phyloP scores from a whole-genome alignment of 1,140 invertebrate genomes.

The Euborellia annulipes region DNA sequence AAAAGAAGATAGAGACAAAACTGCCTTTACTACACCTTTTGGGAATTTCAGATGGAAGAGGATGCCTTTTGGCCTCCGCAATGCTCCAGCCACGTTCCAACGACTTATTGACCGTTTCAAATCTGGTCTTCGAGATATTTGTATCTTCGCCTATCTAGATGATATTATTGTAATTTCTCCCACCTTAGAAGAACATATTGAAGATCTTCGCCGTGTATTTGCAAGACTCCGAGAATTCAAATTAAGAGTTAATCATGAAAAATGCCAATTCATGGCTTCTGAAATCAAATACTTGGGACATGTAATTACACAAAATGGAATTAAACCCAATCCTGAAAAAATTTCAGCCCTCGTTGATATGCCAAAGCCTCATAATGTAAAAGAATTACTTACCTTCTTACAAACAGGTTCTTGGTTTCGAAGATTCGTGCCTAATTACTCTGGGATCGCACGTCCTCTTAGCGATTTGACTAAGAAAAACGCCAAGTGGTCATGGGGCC shows the following conservation, averaged over 20 bases:
- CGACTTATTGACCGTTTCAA: constrained; percentile 24
- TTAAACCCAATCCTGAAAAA: neutral
- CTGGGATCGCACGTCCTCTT: constrained; percentile 9
- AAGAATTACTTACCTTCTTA: constrained; percentile 22
- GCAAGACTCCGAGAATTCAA: neutral
- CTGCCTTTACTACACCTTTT: constrained; percentile 22
- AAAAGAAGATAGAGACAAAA: constrained; percentile 20
- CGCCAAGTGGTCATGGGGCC: neutral
- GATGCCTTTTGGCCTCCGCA: constrained; percentile 28
- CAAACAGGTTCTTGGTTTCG: constrained; percentile 24
- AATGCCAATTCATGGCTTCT: neutral
- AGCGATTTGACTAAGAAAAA: neutral
- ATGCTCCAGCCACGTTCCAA: constrained; percentile 28
- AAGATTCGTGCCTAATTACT: constrained; percentile 22
- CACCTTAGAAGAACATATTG: neutral
- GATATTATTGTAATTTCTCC: neutral
- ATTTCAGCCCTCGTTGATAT: constrained; percentile 19
- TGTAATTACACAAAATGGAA: neutral
- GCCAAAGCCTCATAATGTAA: constrained; percentile 20
- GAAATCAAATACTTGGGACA: neutral
- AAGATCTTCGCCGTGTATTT: neutral
- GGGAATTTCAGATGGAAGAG: constrained; percentile 24
- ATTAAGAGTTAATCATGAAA: neutral
- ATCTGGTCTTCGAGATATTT: neutral
- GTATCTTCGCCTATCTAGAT: neutral